Base-by-base conservation (phyloP, 2,888 invertebrate species). In the Syrista parreyssii region DNA sequence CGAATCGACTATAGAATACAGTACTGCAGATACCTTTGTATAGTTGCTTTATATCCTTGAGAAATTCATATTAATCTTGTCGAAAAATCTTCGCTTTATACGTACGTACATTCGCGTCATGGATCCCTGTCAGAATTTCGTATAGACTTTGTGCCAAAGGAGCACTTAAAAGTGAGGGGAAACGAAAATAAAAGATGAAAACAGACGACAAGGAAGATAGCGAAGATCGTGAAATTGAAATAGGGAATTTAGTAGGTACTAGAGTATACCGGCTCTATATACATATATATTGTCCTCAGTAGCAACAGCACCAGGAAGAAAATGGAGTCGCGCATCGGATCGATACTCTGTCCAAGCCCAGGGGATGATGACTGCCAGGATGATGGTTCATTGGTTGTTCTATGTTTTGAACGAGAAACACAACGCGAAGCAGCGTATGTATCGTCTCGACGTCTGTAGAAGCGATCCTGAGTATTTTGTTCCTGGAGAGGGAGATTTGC, bases 381-480 rank as follows among this genome's bases (percentile, higher is more conserved):
- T 55, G 23, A 55, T 9, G 55, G 23, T 55, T 55, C 55, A 23
- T 55, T 55, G 55, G 55, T 55, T 55, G 2, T 15, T 9, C 23
- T 55, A 55, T 9, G 55, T 23, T 55, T 55, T 23, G 23, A 23
- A 55, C 55, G 55, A 23, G 55, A 23, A 23, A 55, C 23, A 55
- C 55, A 55, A 9, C 55, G 23, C 55, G 9, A 23, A 55, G 23
- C 23, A 55, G 23, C 23, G 34, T 34, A 34, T 34, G 34, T 34
- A 34, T 55, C 55, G 23, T 55, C 23, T 55, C 23, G 23, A 55
- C 55, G 55, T 55, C 55, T 9, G 55, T 55, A 55, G 55, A 55
- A 79, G 79, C 77, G 79, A 80, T 76, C 75, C 73, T 69, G 74
- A 78, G 78, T 73, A 32, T 75, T 80, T 80, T 76, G 69, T 69